Base-by-base conservation (phyloP, 35 echinoderm and acorn worm species). In the Eucidaris tribuloides region DNA sequence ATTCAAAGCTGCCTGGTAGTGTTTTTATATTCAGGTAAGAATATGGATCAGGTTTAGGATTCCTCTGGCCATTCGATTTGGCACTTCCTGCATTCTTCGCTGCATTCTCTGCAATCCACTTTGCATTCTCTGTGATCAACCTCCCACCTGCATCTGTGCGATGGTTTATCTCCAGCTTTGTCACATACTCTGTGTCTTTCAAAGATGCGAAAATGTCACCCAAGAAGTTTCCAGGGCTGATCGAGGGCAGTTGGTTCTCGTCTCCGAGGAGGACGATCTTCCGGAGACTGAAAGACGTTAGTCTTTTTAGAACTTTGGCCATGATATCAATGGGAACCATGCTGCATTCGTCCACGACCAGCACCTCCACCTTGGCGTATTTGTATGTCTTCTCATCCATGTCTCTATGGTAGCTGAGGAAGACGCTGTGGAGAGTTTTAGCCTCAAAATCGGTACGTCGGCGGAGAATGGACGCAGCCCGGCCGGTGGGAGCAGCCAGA, bases 281-380 rank as follows among this genome's bases (percentile, higher is more conserved):
- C 55, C 50, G 23, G 20, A 81, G 76, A 4, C 27, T 58, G 17
- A 86, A 20, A 25, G 33, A 15, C 0, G 89, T 54, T 2, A 93
- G 81, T 22, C 72, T 66, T 37, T 81, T 41, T 1, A 93, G 68
- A 31, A 93, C 64, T 36, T 58, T 50, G 20, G 65, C 24, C 17
- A 93, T 36, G 19, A 79, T 68, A 1, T 65, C 45, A 27, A 93
- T 74, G 6, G 85, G 79, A 20, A 93, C 91, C 85, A 93, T 77
- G 55, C 91, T 93, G 71, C 85, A 93, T 66, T 93, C 91, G 84
- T 93, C 91, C 0, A 93, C 91, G 24, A 93, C 85, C 6, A 89
- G 61, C 36, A 83, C 70, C 46, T 84, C 32, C 4, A 70, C 54
- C 9, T 41, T 46, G 0, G 24, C 46, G 56, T 64, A 88, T 63